Percentiles rank a stretch among this genome's conserved stretches.
Conservation (phyloP, 2,888 invertebrate species). For the Pterostichus madidus region DNA sequence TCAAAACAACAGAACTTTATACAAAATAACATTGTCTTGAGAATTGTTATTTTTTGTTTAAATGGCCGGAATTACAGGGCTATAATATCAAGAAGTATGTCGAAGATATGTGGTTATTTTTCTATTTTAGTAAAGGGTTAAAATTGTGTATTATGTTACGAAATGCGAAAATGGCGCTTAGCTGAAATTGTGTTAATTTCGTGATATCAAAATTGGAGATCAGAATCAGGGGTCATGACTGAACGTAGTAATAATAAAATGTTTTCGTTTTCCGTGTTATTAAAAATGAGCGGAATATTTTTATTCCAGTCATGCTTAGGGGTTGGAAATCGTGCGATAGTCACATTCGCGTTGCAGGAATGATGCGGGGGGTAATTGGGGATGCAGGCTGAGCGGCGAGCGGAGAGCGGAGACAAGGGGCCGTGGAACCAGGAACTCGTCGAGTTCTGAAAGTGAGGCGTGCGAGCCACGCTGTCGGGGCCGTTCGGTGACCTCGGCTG, state of each 20-base stretch:
- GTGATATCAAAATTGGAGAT: conserved; percentile 45
- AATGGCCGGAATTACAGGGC: too few species aligned
- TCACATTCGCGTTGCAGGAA: conserved; percentile 20
- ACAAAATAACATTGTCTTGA: too few species aligned
- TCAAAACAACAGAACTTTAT: too few species aligned
- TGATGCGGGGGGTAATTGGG: background rate
- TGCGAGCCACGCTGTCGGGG: conserved; percentile 43
- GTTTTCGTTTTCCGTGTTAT: conserved; percentile 48
- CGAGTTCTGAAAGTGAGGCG: conserved; percentile 26
- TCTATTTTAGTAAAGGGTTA: too few species aligned
- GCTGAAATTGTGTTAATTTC: conserved; percentile 16
- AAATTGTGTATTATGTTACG: background rate
- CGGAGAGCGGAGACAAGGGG: conserved; percentile 1
- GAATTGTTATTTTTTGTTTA: too few species aligned
- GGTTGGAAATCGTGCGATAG: conserved; percentile 49
- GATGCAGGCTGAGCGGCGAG: background rate
- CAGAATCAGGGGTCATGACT: conserved; percentile 36
- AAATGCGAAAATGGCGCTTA: background rate
- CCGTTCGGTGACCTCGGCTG: conserved; percentile 65
- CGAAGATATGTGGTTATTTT: too few species aligned
- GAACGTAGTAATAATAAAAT: conserved; percentile 37
- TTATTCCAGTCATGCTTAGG: conserved; percentile 45
- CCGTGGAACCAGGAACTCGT: conserved; percentile 30
- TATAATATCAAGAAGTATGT: too few species aligned
- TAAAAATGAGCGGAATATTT: conserved; percentile 53